Conservation (phyloP, 2,113 vertebrate species). For the Cyphomyrus plagiostoma region DNA sequence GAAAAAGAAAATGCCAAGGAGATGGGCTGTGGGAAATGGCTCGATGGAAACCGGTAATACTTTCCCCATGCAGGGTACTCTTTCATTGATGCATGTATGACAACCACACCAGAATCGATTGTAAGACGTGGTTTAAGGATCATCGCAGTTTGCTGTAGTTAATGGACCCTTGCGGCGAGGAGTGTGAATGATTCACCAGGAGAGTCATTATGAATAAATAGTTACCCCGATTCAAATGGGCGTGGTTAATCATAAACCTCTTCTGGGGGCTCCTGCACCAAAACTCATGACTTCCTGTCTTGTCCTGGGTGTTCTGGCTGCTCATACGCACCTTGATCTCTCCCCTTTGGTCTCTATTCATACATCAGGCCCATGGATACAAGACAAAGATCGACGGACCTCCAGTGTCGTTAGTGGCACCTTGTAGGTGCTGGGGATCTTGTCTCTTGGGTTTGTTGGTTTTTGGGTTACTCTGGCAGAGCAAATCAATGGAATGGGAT, state of each 20-base stretch:
- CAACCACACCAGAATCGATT: background rate
- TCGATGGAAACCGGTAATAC: background rate
- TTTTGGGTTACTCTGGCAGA: background rate
- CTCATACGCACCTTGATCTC: background rate
- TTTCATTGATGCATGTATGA: background rate
- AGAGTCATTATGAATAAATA: background rate
- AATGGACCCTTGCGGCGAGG: background rate
- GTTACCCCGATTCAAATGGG: background rate
- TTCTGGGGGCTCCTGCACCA: background rate
- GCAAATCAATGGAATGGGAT: background rate
- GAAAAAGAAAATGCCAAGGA: background rate
- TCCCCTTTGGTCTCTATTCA: background rate
- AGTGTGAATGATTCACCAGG: background rate
- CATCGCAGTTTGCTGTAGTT: background rate
- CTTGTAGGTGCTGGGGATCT: background rate
- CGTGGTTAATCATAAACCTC: constrained; percentile 3
- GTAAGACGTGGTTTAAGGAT: background rate
- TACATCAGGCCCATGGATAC: background rate
- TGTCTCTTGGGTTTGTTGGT: background rate
- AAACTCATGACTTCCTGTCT: background rate
- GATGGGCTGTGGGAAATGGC: background rate
- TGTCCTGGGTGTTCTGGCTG: background rate
- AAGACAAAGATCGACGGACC: background rate
- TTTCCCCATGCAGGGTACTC: background rate
- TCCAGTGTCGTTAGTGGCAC: background rate